Conservation (phyloP, 2,888 invertebrate genomes). For the Heterodera filipjevi region DNA sequence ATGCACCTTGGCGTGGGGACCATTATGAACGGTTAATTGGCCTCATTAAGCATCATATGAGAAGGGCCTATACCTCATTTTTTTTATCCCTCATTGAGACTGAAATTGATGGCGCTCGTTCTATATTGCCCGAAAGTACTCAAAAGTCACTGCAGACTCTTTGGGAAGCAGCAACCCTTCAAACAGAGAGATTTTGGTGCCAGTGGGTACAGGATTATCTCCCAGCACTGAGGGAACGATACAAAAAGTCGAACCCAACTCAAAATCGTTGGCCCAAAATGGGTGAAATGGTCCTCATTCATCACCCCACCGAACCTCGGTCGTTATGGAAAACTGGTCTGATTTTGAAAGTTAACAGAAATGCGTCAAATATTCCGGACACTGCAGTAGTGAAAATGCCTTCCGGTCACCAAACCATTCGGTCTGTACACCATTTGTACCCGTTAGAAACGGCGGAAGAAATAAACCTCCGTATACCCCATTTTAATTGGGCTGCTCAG, state of each 20-base stretch:
- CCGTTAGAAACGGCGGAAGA: no score
- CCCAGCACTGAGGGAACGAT: not conserved
- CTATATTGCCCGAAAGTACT: not conserved
- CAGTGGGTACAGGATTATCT: not conserved
- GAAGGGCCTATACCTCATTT: no score
- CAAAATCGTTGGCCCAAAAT: not conserved
- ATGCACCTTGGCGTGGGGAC: not conserved
- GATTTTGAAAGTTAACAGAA: not conserved
- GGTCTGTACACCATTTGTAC: no score
- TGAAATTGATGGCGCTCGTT: no score
- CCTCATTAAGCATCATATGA: not conserved
- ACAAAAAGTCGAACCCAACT: not conserved
- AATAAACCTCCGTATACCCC: conserved; percentile 51
- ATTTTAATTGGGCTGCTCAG: no score
- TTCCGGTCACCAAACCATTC: no score
- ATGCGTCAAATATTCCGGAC: not conserved
- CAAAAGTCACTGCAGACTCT: not conserved
- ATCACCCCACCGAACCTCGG: not conserved
- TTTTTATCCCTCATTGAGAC: no score
- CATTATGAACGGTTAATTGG: not conserved
- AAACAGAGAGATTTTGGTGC: not conserved
- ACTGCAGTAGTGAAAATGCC: not conserved
- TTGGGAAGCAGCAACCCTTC: not conserved
- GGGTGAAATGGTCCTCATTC: not conserved
- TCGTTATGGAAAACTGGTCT: not conserved